A percentile compares a stretch with the other conserved stretches of the same genome.
These are phyloP conservation scores for Hydra vulgaris DNA, from an alignment of 30 jellyfish, hydroid and myxozoan species.

Conservation along the genomic window DNA sequence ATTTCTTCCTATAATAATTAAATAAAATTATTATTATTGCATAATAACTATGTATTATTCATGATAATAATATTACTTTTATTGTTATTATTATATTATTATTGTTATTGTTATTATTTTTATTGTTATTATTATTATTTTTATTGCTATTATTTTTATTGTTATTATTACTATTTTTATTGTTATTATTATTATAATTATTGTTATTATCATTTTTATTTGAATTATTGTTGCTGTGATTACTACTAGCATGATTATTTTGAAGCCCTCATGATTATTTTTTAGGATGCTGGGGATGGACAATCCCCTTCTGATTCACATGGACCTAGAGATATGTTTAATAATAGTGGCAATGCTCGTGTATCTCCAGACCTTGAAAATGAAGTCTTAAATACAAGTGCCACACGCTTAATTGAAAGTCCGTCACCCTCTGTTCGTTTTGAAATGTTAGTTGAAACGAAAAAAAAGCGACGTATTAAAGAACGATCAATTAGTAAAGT, in stretches of 20 bases:
- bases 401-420: neutral
- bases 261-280: no score
- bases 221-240: no score
- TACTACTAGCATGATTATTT: no score
- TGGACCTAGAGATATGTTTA: neutral
- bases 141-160: neutral
- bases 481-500: conserved; percentile 21
- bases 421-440: neutral
- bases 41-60: no score
- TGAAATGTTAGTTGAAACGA: neutral
- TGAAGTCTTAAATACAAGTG: neutral
- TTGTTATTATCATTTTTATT: no score
- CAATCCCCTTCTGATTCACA: conserved; percentile 8
- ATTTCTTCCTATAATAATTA: no score
- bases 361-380: conserved; percentile 1
- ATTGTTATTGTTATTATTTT: no score
- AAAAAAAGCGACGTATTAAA: conserved; percentile 20
- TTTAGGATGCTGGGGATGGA: conserved; percentile 12
- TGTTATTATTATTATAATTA: no score
- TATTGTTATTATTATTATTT: no score
- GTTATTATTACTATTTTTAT: neutral
- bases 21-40: no score
- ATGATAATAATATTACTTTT: no score
- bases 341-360: neutral
- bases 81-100: no score